Evolutionary conservation across 2,113 vertebrate genomes (phyloP).

Genomic region (Lepus timidus): DNA sequence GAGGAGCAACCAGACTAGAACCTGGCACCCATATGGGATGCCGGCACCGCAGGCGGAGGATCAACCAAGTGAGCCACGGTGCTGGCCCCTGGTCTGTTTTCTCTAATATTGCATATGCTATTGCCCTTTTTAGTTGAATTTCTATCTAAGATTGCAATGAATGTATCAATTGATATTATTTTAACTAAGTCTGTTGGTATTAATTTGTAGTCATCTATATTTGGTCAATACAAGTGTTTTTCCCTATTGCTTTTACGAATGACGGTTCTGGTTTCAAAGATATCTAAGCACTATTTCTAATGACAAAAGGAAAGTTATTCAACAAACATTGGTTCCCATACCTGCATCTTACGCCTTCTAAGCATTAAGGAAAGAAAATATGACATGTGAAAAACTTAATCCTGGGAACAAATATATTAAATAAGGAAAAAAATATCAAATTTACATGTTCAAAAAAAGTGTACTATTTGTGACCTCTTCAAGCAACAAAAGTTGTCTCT

Average conservation of each 20-base stretch:
- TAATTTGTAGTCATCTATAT: neutral
- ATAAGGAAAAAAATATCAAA: slow-evolving; percentile 32
- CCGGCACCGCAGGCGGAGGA: no score
- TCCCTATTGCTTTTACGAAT: neutral
- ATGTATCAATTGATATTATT: neutral
- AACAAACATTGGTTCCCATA: neutral
- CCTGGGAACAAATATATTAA: neutral
- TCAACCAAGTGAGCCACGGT: no score
- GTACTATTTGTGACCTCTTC: neutral
- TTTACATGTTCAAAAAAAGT: neutral
- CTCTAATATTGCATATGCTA: neutral
- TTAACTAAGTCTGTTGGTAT: slow-evolving; percentile 12
- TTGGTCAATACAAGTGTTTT: neutral
- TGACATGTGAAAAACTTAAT: slow-evolving; percentile 21
- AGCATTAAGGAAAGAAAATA: neutral
- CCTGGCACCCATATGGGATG: no score
- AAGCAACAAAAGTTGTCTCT: slow-evolving; percentile 2
- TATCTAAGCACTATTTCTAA: neutral
- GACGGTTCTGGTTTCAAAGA: neutral
- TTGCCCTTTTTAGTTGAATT: slow-evolving; percentile 33
- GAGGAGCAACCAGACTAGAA: no score
- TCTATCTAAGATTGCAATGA: neutral
- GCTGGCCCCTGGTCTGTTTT: neutral
- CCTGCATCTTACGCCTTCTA: neutral
- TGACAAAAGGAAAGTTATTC: neutral